Evolutionary conservation across 2,888 invertebrate genomes (phyloP).

Genomic region (Auanema sp.): DNA sequence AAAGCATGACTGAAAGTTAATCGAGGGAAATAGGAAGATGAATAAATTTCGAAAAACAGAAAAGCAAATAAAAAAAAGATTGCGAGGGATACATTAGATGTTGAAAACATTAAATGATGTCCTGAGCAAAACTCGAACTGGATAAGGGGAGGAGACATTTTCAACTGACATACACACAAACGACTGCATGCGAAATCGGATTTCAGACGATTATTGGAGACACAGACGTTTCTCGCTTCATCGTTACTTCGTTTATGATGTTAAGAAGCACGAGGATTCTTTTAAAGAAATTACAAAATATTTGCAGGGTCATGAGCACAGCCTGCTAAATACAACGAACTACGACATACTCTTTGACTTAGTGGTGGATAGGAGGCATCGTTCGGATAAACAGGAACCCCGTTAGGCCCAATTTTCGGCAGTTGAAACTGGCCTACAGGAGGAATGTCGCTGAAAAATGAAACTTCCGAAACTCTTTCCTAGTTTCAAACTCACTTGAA

Average conservation of each 20-base stretch:
- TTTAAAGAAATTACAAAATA: too few relatives aligned
- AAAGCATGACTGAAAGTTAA: conserved; percentile 25
- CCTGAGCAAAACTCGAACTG: conserved; percentile 2
- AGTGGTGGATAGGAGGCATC: conserved; percentile 35
- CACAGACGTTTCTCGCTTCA: too few relatives aligned
- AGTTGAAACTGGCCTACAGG: conserved; percentile 24
- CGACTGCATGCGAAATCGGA: too few relatives aligned
- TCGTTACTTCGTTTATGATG: too few relatives aligned
- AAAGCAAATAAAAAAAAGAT: conserved; percentile 3
- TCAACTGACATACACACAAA: too few relatives aligned
- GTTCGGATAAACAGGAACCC: conserved; percentile 35
- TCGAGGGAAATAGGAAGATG: background rate
- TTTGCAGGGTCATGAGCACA: background rate
- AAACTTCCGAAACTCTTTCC: conserved; percentile 1
- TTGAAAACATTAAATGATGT: too few relatives aligned
- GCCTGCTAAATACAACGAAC: background rate
- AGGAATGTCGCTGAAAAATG: conserved; percentile 9
- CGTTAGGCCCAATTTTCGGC: conserved; percentile 47
- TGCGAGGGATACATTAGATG: too few relatives aligned
- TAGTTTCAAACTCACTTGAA: background rate
- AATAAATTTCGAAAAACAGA: background rate
- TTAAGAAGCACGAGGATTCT: too few relatives aligned
- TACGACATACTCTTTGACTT: conserved; percentile 36
- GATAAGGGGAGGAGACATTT: too few relatives aligned
- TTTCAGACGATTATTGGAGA: too few relatives aligned